Conservation (phyloP, 2,888 invertebrate species). For the Habrosyne pyritoides region DNA sequence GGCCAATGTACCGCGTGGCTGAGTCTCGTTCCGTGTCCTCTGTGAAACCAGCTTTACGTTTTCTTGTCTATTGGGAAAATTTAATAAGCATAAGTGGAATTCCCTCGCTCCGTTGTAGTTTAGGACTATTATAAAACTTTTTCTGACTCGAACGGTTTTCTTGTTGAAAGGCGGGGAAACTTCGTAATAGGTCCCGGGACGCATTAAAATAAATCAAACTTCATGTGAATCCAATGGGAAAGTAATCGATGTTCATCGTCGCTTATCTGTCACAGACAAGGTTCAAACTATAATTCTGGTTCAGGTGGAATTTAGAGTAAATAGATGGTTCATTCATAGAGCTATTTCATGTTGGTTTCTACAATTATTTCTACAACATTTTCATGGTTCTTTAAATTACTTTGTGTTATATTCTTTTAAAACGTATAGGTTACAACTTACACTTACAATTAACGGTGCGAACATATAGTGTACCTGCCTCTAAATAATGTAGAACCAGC, state of each 20-base stretch:
- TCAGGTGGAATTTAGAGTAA: background rate
- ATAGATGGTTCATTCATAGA: background rate
- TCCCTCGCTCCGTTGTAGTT: constrained; percentile 47
- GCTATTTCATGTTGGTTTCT: background rate
- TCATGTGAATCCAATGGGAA: constrained; percentile 3
- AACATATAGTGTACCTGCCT: background rate
- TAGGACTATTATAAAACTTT: constrained; percentile 55
- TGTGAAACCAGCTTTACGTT: constrained; percentile 59
- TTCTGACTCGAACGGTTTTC: constrained; percentile 26
- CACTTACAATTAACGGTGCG: background rate
- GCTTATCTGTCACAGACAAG: constrained; percentile 6
- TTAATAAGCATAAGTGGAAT: constrained; percentile 67
- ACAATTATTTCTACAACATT: background rate
- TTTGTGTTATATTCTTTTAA: too few species aligned
- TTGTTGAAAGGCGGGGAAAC: constrained; percentile 21
- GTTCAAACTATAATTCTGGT: background rate
- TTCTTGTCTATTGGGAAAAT: constrained; percentile 62
- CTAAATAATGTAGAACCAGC: background rate
- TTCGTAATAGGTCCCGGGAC: constrained; percentile 7
- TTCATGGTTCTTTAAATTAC: too few species aligned
- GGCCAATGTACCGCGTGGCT: constrained; percentile 66
- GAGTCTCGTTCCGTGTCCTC: constrained; percentile 57
- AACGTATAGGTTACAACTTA: background rate
- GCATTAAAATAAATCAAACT: constrained; percentile 6
- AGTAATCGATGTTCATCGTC: constrained; percentile 7